These are phyloP conservation scores for Octodon degus DNA, from an alignment of 2,113 vertebrate genomes.

Conservation along the genomic window DNA sequence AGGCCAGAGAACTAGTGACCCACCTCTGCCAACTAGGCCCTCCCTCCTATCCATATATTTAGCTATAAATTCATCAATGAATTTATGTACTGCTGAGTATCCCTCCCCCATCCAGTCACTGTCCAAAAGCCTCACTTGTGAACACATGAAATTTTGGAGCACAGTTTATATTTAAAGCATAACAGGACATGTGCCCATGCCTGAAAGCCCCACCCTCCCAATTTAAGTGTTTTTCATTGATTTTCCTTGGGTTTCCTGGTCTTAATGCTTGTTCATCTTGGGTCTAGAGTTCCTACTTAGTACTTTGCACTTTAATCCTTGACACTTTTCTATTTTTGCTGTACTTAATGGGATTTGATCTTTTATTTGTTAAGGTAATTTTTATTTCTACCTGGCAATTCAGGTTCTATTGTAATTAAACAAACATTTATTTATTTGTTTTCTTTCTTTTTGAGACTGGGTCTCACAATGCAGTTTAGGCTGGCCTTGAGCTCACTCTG, in stretches of 20 bases:
- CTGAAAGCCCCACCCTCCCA: neutral
- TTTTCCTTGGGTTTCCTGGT: neutral
- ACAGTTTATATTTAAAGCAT: neutral
- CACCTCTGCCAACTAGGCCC: neutral
- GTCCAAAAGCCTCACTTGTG: neutral
- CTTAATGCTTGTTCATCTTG: conserved; percentile 32
- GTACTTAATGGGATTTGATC: neutral
- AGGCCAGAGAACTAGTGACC: neutral
- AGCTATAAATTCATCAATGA: neutral
- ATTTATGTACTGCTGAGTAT: neutral
- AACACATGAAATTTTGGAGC: neutral
- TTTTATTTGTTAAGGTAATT: neutral
- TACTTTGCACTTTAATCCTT: neutral
- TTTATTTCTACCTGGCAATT: neutral
- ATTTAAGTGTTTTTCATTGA: neutral
- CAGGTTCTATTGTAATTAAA: neutral
- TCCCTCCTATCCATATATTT: neutral
- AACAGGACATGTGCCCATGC: neutral
- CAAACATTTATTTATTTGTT: neutral
- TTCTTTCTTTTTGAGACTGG: too few relatives aligned
- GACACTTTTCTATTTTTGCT: neutral
- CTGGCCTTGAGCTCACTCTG: too few relatives aligned
- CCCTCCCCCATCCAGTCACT: neutral
- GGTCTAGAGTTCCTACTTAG: neutral
- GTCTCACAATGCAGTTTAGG: too few relatives aligned